phyloP scores from a whole-genome alignment of 2,888 invertebrate species.

The Nemapogon koenigi region DNA sequence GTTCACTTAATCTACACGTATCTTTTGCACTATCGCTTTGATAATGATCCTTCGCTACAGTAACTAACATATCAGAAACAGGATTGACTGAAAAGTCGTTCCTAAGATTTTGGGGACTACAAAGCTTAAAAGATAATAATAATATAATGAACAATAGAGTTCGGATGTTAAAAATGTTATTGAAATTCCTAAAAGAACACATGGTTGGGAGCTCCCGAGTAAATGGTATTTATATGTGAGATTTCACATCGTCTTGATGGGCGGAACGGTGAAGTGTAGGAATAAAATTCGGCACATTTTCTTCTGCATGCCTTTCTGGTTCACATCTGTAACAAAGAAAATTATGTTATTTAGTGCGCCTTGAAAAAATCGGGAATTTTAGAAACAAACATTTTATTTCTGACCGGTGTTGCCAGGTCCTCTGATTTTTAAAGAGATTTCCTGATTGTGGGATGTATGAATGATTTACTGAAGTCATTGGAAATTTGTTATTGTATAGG shows the following conservation, averaged over 20 bases:
- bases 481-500: too few species aligned
- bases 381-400: too few species aligned
- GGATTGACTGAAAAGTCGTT: conserved; percentile 43
- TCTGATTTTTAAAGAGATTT: too few species aligned
- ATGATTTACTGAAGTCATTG: too few species aligned
- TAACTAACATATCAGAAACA: conserved; percentile 30
- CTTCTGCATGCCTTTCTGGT: conserved; percentile 8
- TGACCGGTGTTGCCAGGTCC: too few species aligned
- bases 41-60: conserved; percentile 36
- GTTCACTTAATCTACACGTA: conserved; percentile 65
- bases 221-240: too few species aligned
- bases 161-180: conserved; percentile 40
- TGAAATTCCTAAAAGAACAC: conserved; percentile 39
- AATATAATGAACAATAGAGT: conserved; percentile 51
- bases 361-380: too few species aligned
- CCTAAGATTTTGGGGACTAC: conserved; percentile 50
- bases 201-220: conserved; percentile 32
- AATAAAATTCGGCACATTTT: too few species aligned
- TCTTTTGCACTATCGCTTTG: conserved; percentile 27
- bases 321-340: conserved; percentile 36
- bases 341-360: too few species aligned
- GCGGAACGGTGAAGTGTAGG: too few species aligned
- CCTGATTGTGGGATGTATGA: too few species aligned
- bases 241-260: too few species aligned
- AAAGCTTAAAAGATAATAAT: conserved; percentile 46